phyloP scores from a whole-genome alignment of 2,888 invertebrate genomes.

The Tetropium fuscum region DNA sequence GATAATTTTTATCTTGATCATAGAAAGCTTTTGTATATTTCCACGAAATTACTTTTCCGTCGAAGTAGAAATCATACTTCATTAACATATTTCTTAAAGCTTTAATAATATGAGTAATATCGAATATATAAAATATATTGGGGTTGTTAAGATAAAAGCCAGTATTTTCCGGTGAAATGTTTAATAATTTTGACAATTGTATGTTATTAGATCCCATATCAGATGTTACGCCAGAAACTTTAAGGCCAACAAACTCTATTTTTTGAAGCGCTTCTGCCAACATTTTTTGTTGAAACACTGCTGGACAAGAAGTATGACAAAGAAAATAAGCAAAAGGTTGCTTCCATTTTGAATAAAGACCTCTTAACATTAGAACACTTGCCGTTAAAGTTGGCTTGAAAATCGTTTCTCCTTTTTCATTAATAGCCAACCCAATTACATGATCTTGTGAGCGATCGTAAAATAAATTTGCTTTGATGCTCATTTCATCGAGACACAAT shows the following conservation, averaged over 20 bases:
- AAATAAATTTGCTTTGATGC: slow-evolving; percentile 33
- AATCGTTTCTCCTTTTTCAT: slow-evolving; percentile 8
- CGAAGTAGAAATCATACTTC: slow-evolving; percentile 30
- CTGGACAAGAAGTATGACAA: slow-evolving; percentile 14
- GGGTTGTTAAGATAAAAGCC: slow-evolving; percentile 34
- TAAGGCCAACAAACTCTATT: neutral
- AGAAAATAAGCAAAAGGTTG: slow-evolving; percentile 39
- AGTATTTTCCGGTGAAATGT: slow-evolving; percentile 30
- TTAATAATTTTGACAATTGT: slow-evolving; percentile 30
- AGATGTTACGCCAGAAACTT: neutral
- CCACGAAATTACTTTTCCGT: slow-evolving; percentile 29
- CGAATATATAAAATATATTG: slow-evolving; percentile 42
- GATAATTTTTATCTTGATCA: slow-evolving; percentile 3
- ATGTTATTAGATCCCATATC: slow-evolving; percentile 37
- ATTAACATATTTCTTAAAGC: slow-evolving; percentile 38
- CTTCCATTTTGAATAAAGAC: slow-evolving; percentile 35
- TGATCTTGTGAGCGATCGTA: slow-evolving; percentile 27
- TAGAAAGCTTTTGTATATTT: neutral
- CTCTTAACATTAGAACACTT: slow-evolving; percentile 32
- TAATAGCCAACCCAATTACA: slow-evolving; percentile 33
- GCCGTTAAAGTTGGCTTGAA: slow-evolving; percentile 30
- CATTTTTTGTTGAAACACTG: neutral
- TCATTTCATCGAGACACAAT: neutral
- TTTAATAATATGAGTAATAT: slow-evolving; percentile 41
- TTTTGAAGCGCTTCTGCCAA: neutral